Conservation (phyloP, 2,113 vertebrate species). For the Mionectes macconnelli region DNA sequence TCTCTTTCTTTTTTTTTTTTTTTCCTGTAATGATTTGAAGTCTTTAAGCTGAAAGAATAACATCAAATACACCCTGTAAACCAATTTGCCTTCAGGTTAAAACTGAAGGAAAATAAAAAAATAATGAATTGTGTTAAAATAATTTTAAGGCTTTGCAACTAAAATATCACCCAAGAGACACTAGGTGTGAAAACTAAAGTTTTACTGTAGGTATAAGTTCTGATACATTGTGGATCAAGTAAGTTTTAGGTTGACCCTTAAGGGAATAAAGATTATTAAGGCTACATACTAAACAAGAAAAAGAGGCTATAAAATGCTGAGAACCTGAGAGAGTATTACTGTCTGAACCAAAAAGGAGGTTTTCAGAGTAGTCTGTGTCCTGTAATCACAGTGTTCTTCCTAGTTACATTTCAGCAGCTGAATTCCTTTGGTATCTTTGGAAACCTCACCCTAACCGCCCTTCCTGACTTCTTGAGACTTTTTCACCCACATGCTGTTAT, state of each 20-base stretch:
- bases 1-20: not conserved
- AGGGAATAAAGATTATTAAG: not conserved
- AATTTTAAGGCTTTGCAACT: not conserved
- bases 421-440: not conserved
- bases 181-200: not conserved
- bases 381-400: not conserved
- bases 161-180: not conserved
- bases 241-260: not conserved
- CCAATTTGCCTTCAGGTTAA: not conserved
- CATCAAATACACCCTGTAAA: not conserved
- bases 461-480: not conserved
- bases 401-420: not conserved
- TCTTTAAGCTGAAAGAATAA: conserved; percentile 18
- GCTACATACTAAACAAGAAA: not conserved
- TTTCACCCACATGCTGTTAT: fast-evolving
- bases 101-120: not conserved
- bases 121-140: not conserved
- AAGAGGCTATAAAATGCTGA: not conserved
- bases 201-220: not conserved
- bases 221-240: not conserved
- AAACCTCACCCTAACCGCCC: not conserved
- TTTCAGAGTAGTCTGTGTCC: not conserved
- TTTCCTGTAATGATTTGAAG: not conserved
- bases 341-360: not conserved
- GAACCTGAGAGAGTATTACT: not conserved